Percentiles rank a stretch among this genome's conserved stretches.
These are phyloP conservation scores for Rallus crepitans DNA, from an alignment of 2,797 vertebrate genomes.

Conservation along the genomic window DNA sequence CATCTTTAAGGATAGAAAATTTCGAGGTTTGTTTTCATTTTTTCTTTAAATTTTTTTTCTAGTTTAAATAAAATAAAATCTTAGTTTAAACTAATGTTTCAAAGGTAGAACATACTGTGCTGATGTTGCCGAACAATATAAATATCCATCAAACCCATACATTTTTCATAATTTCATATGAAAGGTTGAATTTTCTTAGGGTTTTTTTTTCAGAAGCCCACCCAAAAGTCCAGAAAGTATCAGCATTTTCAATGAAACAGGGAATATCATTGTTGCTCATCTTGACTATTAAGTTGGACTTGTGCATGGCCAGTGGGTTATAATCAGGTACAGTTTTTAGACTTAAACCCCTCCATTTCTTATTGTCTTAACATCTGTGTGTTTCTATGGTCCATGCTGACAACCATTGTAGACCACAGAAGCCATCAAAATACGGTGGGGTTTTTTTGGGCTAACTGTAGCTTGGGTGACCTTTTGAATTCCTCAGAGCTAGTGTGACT, in stretches of 20 bases:
- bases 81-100: not conserved
- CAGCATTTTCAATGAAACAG: not conserved
- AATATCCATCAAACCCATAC: not conserved
- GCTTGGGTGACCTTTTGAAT: not conserved
- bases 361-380: not conserved
- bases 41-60: not conserved
- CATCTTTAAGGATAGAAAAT: not conserved
- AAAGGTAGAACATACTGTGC: not conserved
- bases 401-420: not conserved
- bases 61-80: no score
- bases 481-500: not conserved
- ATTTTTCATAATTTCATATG: not conserved
- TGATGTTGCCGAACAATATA: not conserved
- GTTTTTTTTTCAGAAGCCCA: not conserved
- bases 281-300: not conserved
- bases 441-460: not conserved
- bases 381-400: not conserved
- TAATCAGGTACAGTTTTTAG: not conserved
- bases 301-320: not conserved
- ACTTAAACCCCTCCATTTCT: not conserved
- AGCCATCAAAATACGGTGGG: not conserved
- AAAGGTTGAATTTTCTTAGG: not conserved
- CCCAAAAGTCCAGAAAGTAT: fast-evolving
- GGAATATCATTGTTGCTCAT: not conserved
- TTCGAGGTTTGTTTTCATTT: not conserved